Base-by-base conservation (phyloP, 2,113 vertebrate genomes). In the Cyprinodon variegatus region DNA sequence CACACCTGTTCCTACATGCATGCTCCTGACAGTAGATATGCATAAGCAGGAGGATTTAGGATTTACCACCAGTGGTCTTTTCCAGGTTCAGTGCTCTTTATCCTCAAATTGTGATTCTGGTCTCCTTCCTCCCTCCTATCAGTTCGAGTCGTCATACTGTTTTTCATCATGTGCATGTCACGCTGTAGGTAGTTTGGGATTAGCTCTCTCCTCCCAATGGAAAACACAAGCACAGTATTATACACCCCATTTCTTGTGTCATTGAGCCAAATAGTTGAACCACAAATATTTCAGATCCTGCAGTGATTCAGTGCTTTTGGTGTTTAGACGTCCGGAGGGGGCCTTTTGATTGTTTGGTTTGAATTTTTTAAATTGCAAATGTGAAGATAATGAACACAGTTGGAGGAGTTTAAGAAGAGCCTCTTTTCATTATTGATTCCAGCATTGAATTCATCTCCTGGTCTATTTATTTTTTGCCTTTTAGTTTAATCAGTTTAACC, bases 71-170 rank as follows among this genome's bases (percentile, higher is more conserved):
- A 2, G 37, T 20, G 13, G 29, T 6, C 12, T 65, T 48, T 73
- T 79, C n/a, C 22, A 68, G 59, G 11, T 40, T 61, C 12, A 11
- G 9, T 70, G 40, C n/a, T 72, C 76, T 73, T 66, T 43, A 81
- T 81, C 79, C 68, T 73, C 62, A 78, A 65, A 84, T 86, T 67
- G 78, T 46, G 67, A 87, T 85, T 85, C 80, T 29, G 48, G 39
- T 77, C 77, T 39, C 66, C 50, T 57, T 70, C 64, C 69, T 60
- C 84, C 68, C 62, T 69, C 62, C 82, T 1, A 43, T 82, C 60
- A 29, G 69, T 82, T 74, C 76, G 65, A 71, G 65, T 53, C 72
- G 43, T 61, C 71, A 13, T 64, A 43, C 70, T 66, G 78, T 71
- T 83, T 82, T 68, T 79, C 71, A 78, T 86, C 15, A 9, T 59